phyloP scores from a whole-genome alignment of 2,797 vertebrate genomes.

The Rhinogobio ventralis region DNA sequence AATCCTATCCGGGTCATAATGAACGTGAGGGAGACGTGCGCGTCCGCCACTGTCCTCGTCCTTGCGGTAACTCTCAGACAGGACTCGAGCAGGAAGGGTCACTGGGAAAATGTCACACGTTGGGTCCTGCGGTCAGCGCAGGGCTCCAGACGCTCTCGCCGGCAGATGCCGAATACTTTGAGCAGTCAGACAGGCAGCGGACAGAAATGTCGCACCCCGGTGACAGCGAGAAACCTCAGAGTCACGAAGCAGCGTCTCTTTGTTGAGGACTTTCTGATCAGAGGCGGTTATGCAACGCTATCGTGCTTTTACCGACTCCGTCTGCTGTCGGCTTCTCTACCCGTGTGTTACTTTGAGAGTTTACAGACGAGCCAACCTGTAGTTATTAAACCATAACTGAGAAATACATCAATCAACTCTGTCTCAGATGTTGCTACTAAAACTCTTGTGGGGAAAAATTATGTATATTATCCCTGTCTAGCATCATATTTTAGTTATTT shows the following conservation, averaged over 20 bases:
- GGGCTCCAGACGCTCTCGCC: slow-evolving; percentile 66
- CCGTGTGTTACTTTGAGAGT: background rate
- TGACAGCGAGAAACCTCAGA: slow-evolving; percentile 62
- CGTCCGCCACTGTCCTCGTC: slow-evolving; percentile 36
- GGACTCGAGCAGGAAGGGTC: background rate
- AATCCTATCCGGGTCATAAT: too few species aligned
- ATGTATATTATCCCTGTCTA: background rate
- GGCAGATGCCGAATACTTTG: slow-evolving; percentile 67
- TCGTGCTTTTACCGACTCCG: too few species aligned
- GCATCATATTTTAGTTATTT: background rate
- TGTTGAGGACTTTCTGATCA: slow-evolving; percentile 7
- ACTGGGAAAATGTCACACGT: slow-evolving; percentile 70
- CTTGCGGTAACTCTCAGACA: slow-evolving; percentile 48
- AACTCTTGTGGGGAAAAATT: too few species aligned
- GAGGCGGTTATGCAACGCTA: background rate
- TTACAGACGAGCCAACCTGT: background rate
- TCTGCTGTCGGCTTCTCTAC: background rate
- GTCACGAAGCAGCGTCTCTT: background rate
- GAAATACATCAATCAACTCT: background rate
- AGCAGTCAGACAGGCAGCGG: slow-evolving; percentile 36
- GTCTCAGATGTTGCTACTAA: too few species aligned
- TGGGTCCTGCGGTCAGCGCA: slow-evolving; percentile 2
- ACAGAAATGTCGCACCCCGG: slow-evolving; percentile 71
- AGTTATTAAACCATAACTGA: background rate
- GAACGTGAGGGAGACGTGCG: background rate